A percentile compares a stretch with the other conserved stretches of the same genome.
Conservation (phyloP, 2,113 vertebrate genomes). For the Hydropotes inermis region DNA sequence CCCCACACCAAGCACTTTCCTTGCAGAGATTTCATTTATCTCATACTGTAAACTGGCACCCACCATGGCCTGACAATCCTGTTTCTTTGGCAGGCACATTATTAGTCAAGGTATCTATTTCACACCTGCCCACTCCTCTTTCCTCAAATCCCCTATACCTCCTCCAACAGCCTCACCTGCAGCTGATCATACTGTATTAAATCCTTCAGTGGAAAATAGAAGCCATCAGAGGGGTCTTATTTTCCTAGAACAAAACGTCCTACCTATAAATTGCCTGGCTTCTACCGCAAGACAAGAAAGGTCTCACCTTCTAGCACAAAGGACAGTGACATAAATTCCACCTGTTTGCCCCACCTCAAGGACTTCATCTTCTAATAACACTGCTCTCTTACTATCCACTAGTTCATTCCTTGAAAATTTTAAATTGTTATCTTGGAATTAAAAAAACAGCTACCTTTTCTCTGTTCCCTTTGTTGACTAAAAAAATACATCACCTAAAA, state of each 20-base stretch:
- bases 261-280: neutral
- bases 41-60: neutral
- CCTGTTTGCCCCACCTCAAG: neutral
- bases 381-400: neutral
- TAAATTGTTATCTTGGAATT: neutral
- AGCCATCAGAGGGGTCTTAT: neutral
- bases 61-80: neutral
- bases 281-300: neutral
- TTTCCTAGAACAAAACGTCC: neutral
- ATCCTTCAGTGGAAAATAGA: neutral
- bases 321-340: neutral
- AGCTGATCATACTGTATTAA: neutral
- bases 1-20: neutral
- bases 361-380: neutral
- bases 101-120: neutral
- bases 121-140: neutral
- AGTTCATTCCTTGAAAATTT: neutral
- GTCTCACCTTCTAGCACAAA: neutral
- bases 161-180: neutral
- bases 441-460: neutral
- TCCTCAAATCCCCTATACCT: neutral
- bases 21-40: neutral
- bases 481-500: neutral
- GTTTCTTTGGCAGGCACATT: neutral
- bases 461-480: neutral